These are phyloP conservation scores for Porites lutea DNA, from an alignment of 64 coral and sea anemone genomes.

Conservation along the genomic window DNA sequence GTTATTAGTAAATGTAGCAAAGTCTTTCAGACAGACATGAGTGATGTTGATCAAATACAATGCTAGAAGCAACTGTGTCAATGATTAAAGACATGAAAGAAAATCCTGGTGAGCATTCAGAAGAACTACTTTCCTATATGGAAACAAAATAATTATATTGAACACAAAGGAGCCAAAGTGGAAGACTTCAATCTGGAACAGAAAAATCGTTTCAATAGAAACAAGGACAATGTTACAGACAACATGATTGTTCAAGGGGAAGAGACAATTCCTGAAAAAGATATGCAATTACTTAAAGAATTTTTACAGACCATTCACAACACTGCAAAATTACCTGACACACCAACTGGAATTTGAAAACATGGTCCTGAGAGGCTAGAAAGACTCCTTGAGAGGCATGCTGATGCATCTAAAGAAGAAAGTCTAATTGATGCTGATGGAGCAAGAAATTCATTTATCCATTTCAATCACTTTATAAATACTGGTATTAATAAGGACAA, in stretches of 20 bases:
- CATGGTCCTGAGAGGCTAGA: not conserved
- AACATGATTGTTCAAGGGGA: slow-evolving; percentile 34
- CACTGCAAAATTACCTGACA: slow-evolving; percentile 4
- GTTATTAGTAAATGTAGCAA: too few species aligned
- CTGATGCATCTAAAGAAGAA: not conserved
- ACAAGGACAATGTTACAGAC: slow-evolving; percentile 7
- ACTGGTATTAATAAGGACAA: too few species aligned
- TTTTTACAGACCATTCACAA: slow-evolving; percentile 9
- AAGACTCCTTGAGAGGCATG: slow-evolving; percentile 21
- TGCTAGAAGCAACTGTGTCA: slow-evolving; percentile 44
- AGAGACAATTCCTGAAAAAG: slow-evolving; percentile 46
- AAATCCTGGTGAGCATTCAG: slow-evolving; percentile 15
- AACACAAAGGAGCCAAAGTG: slow-evolving; percentile 2
- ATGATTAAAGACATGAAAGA: slow-evolving; percentile 31
- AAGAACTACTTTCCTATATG: not conserved
- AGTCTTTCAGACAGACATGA: too few species aligned
- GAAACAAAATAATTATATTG: too few species aligned
- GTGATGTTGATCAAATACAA: slow-evolving; percentile 40
- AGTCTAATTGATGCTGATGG: too few species aligned
- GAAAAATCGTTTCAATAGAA: slow-evolving; percentile 43
- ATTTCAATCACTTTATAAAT: too few species aligned
- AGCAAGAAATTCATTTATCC: too few species aligned
- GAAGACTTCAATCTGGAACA: slow-evolving; percentile 9
- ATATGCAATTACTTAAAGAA: slow-evolving; percentile 37
- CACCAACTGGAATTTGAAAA: not conserved